Evolutionary conservation across 2,888 invertebrate species (phyloP), one percentile per base, ranked within the genome.

Genomic region (Actias luna): DNA sequence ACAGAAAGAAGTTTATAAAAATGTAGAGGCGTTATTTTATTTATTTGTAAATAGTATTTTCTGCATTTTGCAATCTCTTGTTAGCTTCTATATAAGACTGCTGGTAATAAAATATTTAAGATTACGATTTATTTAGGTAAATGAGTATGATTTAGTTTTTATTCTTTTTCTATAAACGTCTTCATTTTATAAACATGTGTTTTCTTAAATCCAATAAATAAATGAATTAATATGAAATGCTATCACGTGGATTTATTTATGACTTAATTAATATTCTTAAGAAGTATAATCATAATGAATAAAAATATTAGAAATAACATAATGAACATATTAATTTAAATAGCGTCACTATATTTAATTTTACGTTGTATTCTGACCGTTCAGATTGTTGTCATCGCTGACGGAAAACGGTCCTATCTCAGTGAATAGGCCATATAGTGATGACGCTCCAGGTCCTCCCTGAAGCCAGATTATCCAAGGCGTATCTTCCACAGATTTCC

Each of bases 371-470:
- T 27, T n/a, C 35, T 33, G 62, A 91, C 89, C 87, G 88, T 88
- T 86, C 68, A 85, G 71, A 60, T 74, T 76, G 61, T 82, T 78
- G 50, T 93, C 84, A 0, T 82, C 82, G 62, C 88, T 89, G 12
- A 95, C 91, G 33, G 82, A 75, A 73, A 94, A 93, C 0, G 95
- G 95, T 39, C 95, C 96, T 66, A 94, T 93, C 78, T 95, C 95
- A 1, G 93, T 93, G 74, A 94, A 94, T 10, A 94, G 85, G 0
- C 94, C 94, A 63, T 92, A 94, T 1, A 94, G 74, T 0, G 94
- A 94, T 0, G 94, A 94, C 0, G 93, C 93, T 0, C 94, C 94
- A 0, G 94, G 94, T 0, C 94, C 94, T 5, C 94, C 94, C 72
- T 94, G 94, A 5, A 94, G 88, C 94, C 94, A 94, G 59, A 94